Percentiles rank a stretch among this genome's conserved stretches.
Conservation (phyloP, 2,888 invertebrate genomes). For the Subacronicta megacephala region DNA sequence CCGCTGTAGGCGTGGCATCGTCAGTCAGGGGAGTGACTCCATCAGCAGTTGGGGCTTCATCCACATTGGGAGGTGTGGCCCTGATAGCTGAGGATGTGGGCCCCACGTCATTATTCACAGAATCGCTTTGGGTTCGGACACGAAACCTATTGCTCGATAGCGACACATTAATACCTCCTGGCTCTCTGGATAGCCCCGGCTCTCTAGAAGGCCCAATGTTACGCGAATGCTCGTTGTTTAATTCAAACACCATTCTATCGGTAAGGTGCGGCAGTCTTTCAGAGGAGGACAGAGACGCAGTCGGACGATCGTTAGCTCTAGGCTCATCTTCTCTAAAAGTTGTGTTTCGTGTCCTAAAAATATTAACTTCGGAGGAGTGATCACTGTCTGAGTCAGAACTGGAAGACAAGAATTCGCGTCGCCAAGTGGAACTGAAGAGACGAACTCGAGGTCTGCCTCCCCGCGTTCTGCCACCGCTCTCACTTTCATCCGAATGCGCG, state of each 20-base stretch:
- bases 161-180: conserved; percentile 68
- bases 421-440: conserved; percentile 66
- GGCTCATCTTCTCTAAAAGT: conserved; percentile 74
- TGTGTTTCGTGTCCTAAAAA: conserved; percentile 79
- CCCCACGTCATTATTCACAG: conserved; percentile 17
- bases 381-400: conserved; percentile 84
- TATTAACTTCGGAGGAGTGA: conserved; percentile 80
- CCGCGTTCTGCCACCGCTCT: conserved; percentile 55
- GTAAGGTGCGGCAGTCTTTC: conserved; percentile 56
- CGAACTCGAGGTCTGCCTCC: conserved; percentile 64
- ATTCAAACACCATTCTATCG: conserved; percentile 74
- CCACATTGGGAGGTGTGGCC: not conserved
- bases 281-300: conserved; percentile 35
- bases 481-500: conserved; percentile 72
- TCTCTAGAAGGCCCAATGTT: conserved; percentile 55
- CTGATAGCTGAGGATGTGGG: conserved; percentile 6
- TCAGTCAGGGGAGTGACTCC: not conserved
- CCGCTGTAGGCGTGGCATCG: conserved; percentile 2
- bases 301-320: conserved; percentile 51
- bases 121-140: conserved; percentile 73
- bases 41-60: not conserved
- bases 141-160: conserved; percentile 74
- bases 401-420: conserved; percentile 73
- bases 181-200: conserved; percentile 54
- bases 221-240: conserved; percentile 64